Conservation (phyloP, 2,113 vertebrate species). For the Progne subis region DNA sequence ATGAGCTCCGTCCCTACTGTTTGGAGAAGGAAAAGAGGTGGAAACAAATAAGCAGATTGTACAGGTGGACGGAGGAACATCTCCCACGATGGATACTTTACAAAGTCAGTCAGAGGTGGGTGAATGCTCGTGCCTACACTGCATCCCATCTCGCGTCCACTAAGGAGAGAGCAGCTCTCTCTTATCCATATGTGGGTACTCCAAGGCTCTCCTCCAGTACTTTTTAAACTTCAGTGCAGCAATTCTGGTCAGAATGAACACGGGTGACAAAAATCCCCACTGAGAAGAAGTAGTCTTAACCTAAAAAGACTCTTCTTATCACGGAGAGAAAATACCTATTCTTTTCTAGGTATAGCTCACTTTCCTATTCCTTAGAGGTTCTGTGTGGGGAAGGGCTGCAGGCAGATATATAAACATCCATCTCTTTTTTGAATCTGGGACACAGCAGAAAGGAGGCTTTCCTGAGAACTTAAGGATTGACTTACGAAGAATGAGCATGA, state of each 20-base stretch:
- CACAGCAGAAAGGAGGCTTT: too few species aligned
- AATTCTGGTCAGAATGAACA: background rate
- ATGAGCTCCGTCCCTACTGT: background rate
- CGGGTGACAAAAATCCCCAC: background rate
- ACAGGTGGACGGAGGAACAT: background rate
- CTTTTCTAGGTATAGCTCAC: too few species aligned
- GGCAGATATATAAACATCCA: too few species aligned
- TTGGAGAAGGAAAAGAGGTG: background rate
- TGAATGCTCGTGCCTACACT: background rate
- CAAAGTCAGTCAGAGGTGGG: background rate
- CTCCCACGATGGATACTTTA: background rate
- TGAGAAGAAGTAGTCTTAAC: too few species aligned
- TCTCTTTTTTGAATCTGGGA: too few species aligned
- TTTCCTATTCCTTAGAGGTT: too few species aligned
- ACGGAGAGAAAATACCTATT: too few species aligned
- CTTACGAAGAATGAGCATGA: too few species aligned
- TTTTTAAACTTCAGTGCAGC: background rate
- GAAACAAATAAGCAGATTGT: background rate
- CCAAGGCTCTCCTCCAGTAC: background rate
- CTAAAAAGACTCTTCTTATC: too few species aligned
- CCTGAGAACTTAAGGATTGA: too few species aligned
- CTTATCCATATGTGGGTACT: background rate
- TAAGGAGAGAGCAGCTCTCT: background rate
- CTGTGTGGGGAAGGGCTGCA: too few species aligned
- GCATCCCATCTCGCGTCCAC: background rate